phyloP scores from a whole-genome alignment of 2,113 vertebrate genomes.

The Nyctibius bracteatus region DNA sequence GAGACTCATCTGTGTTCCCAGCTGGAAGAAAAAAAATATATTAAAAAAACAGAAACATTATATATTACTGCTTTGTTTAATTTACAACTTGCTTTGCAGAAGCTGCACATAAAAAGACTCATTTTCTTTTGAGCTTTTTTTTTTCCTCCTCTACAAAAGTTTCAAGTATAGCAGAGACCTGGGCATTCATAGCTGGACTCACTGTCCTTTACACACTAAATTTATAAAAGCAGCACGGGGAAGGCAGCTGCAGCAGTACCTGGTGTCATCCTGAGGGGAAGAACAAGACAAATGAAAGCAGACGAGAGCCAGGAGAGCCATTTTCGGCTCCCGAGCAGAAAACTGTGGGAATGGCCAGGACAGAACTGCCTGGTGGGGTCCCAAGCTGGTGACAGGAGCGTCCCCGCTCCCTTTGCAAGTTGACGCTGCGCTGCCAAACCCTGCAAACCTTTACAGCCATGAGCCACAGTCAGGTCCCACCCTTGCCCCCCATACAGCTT shows the following conservation, averaged over 20 bases:
- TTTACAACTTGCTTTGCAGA: slow-evolving; percentile 66
- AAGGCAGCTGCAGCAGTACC: slow-evolving; percentile 70
- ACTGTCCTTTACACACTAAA: slow-evolving; percentile 60
- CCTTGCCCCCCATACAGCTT: neutral
- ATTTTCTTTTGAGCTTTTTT: slow-evolving; percentile 17
- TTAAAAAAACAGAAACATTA: slow-evolving; percentile 63
- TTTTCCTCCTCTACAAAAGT: slow-evolving; percentile 2
- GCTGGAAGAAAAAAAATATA: slow-evolving; percentile 63
- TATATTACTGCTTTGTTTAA: slow-evolving; percentile 69
- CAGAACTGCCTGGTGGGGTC: neutral
- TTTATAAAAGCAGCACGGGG: slow-evolving; percentile 53
- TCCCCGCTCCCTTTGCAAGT: neutral
- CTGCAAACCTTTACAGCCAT: neutral
- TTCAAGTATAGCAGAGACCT: slow-evolving; percentile 71
- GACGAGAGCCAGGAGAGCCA: slow-evolving; percentile 33
- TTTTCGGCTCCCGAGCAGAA: neutral
- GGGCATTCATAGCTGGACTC: slow-evolving; percentile 56
- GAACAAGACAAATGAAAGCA: slow-evolving; percentile 64
- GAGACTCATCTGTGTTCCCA: slow-evolving; percentile 51
- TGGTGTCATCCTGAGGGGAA: slow-evolving; percentile 48
- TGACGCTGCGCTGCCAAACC: neutral
- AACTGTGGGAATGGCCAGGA: neutral
- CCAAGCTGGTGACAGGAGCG: neutral
- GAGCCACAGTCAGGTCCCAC: neutral
- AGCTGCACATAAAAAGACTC: slow-evolving; percentile 66